These are phyloP conservation scores for Whitmania pigra DNA, from an alignment of 1,140 invertebrate species.

Conservation along the genomic window DNA sequence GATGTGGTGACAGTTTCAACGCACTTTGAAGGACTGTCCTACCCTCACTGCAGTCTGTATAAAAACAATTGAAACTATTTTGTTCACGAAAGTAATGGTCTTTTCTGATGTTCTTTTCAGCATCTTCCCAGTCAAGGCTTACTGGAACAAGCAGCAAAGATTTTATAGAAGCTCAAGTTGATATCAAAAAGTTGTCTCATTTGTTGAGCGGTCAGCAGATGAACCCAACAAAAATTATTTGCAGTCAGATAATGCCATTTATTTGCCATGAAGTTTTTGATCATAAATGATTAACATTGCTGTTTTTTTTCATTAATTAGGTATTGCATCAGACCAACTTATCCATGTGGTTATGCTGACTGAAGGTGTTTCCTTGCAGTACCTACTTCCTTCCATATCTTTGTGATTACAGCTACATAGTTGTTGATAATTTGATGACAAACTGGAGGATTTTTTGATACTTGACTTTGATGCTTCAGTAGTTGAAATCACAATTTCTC, in stretches of 20 bases:
- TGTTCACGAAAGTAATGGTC: not conserved
- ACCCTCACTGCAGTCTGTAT: conserved; percentile 33
- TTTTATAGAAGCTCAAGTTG: conserved; percentile 44
- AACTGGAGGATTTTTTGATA: too few species aligned
- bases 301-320: conserved; percentile 36
- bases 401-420: conserved; percentile 24
- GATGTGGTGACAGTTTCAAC: conserved; percentile 62
- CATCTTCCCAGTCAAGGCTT: not conserved
- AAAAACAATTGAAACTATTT: not conserved
- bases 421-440: too few species aligned
- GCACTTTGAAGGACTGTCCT: conserved; percentile 53
- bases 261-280: conserved; percentile 17
- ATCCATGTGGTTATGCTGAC: conserved; percentile 49
- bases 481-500: too few species aligned
- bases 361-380: conserved; percentile 51
- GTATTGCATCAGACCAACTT: conserved; percentile 46
- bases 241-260: conserved; percentile 39
- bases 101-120: not conserved
- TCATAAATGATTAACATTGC: conserved; percentile 1
- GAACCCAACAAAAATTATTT: conserved; percentile 48
- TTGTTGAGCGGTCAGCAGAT: conserved; percentile 50
- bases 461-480: too few species aligned
- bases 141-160: conserved; percentile 18
- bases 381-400: conserved; percentile 47
- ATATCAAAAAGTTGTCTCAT: conserved; percentile 48